These are phyloP conservation scores for Neuroterus valhalla DNA, from an alignment of 1,140 invertebrate genomes.

Conservation along the genomic window DNA sequence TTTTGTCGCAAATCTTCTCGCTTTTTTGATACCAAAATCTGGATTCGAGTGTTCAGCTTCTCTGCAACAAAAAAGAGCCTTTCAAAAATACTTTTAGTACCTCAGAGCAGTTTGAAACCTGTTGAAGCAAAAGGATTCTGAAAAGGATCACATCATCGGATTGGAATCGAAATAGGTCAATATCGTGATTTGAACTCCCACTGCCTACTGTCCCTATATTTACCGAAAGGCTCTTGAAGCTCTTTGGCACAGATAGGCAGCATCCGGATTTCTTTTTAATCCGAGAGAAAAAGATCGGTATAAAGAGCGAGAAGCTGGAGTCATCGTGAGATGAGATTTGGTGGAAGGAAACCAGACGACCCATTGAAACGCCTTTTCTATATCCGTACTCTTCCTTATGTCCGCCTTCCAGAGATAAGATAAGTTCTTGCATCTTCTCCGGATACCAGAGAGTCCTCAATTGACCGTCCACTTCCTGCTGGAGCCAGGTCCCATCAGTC, in stretches of 20 bases:
- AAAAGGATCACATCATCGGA: neutral
- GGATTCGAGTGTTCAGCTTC: too few species aligned
- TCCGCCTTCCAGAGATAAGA: constrained; percentile 5
- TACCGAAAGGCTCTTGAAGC: constrained; percentile 19
- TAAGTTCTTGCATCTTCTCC: constrained; percentile 10
- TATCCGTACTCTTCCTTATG: neutral
- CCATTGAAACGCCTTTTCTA: constrained; percentile 28
- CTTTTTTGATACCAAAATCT: too few species aligned
- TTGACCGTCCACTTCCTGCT: constrained; percentile 24
- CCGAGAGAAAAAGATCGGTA: neutral
- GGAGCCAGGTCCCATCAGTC: neutral
- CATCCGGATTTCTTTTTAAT: constrained; percentile 25
- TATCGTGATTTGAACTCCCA: neutral
- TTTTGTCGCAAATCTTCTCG: too few species aligned
- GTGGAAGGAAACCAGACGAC: constrained; percentile 24
- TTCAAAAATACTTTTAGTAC: too few species aligned
- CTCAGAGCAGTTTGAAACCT: too few species aligned
- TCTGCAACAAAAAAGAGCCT: too few species aligned
- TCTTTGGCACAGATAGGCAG: constrained; percentile 9
- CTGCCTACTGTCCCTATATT: constrained; percentile 15
- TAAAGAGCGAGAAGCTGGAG: neutral
- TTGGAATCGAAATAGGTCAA: neutral
- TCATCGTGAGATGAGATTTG: constrained; percentile 23
- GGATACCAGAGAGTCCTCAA: constrained; percentile 7
- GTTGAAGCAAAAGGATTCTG: too few species aligned